These are phyloP conservation scores for Zosterops pallidus DNA, from an alignment of 2,113 vertebrate genomes.

Conservation along the genomic window DNA sequence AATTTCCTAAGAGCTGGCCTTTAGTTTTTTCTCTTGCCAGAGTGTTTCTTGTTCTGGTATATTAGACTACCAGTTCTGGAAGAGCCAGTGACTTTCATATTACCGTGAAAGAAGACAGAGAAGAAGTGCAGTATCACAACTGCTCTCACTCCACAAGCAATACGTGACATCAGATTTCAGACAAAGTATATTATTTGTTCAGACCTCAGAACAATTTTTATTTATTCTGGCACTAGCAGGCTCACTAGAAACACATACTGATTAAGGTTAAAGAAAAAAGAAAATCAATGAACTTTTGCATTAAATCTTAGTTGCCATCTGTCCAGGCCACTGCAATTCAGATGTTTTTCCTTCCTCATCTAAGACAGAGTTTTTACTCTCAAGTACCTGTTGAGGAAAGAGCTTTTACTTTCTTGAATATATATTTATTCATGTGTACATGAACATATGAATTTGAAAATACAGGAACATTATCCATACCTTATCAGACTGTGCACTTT, in stretches of 20 bases:
- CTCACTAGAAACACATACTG: background rate
- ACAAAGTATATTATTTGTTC: background rate
- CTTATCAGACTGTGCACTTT: background rate
- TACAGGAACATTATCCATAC: background rate
- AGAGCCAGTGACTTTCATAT: background rate
- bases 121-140: background rate
- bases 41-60: background rate
- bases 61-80: background rate
- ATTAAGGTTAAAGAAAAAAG: background rate
- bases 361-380: background rate
- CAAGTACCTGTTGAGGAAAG: background rate
- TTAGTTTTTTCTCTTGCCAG: background rate
- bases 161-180: background rate
- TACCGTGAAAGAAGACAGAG: background rate
- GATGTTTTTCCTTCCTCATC: background rate
- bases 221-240: background rate
- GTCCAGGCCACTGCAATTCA: background rate
- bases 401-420: background rate
- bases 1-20: background rate
- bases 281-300: background rate
- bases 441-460: background rate
- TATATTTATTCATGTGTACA: background rate
- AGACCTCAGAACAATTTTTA: background rate
- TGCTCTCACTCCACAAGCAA: background rate
- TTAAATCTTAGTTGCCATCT: background rate